phyloP scores from a whole-genome alignment of 1,140 invertebrate genomes.

The Penaeus vannamei region DNA sequence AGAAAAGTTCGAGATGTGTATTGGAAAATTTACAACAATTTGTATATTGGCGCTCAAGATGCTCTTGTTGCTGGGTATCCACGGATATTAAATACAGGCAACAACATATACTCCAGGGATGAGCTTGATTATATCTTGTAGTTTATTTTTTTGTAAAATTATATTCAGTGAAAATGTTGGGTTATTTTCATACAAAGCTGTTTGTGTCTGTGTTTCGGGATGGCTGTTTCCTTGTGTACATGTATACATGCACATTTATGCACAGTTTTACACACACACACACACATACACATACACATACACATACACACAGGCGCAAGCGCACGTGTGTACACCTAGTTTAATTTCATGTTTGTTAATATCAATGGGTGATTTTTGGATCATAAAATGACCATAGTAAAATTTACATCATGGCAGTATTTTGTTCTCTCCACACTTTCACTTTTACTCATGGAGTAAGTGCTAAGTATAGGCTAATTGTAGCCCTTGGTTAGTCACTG shows the following conservation, averaged over 20 bases:
- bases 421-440: too few relatives aligned
- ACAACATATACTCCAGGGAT: slow-evolving; percentile 95
- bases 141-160: slow-evolving; percentile 67
- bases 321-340: too few relatives aligned
- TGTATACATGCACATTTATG: background rate
- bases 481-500: too few relatives aligned
- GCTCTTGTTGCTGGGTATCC: slow-evolving; percentile 98
- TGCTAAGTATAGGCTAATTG: too few relatives aligned
- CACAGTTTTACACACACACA: background rate
- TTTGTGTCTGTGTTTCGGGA: background rate
- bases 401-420: too few relatives aligned
- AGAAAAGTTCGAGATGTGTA: slow-evolving; percentile 99
- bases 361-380: too few relatives aligned
- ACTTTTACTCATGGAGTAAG: too few relatives aligned
- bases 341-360: too few relatives aligned
- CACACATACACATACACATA: background rate
- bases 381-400: too few relatives aligned
- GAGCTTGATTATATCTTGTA: slow-evolving; percentile 97
- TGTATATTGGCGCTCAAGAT: slow-evolving; percentile 99
- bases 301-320: too few relatives aligned
- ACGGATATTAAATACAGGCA: slow-evolving; percentile 88
- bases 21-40: slow-evolving; percentile 99
- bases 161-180: background rate
- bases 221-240: background rate
- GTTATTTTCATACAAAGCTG: background rate